Percentiles rank a stretch among this genome's conserved stretches.
Evolutionary conservation across 92 coral and sea anemone genomes (phyloP).

Genomic region (Plumapathes pennacea): DNA sequence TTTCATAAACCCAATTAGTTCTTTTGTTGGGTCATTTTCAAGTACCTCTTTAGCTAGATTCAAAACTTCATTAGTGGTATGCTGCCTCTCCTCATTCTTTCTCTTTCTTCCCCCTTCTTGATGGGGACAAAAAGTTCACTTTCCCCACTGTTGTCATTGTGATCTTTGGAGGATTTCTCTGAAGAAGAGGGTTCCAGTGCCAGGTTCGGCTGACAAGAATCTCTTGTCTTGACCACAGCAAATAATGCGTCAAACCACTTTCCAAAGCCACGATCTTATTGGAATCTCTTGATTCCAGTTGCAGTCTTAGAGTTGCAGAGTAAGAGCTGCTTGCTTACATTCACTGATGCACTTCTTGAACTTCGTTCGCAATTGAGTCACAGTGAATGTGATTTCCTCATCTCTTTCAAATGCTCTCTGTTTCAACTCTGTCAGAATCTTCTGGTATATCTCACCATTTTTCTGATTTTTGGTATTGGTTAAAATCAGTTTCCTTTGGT

Average conservation of each 20-base stretch:
- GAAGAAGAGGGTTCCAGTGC: conserved; percentile 37
- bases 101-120: conserved; percentile 13
- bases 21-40: conserved; percentile 38
- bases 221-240: conserved; percentile 30
- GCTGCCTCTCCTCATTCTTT: conserved; percentile 11
- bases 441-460: conserved; percentile 30
- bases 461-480: conserved; percentile 30
- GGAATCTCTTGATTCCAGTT: conserved; percentile 46
- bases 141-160: conserved; percentile 6
- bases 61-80: conserved; percentile 24
- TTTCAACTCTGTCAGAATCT: conserved; percentile 22
- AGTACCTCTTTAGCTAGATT: conserved; percentile 29
- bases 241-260: conserved; percentile 32
- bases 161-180: conserved; percentile 2
- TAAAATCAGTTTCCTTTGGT: conserved; percentile 33
- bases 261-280: conserved; percentile 36
- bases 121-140: conserved; percentile 12
- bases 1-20: conserved; percentile 27
- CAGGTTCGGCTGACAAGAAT: conserved; percentile 21
- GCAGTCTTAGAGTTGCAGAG: conserved; percentile 31
- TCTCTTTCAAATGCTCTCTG: conserved; percentile 16
- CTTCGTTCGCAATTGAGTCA: conserved; percentile 32
- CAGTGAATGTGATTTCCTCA: conserved; percentile 16
- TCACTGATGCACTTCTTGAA: conserved; percentile 32
- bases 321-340: conserved; percentile 47